A percentile compares a stretch with the other conserved stretches of the same genome.
Evolutionary conservation across 2,797 vertebrate genomes (phyloP).

Genomic region (Naso thynnoides): DNA sequence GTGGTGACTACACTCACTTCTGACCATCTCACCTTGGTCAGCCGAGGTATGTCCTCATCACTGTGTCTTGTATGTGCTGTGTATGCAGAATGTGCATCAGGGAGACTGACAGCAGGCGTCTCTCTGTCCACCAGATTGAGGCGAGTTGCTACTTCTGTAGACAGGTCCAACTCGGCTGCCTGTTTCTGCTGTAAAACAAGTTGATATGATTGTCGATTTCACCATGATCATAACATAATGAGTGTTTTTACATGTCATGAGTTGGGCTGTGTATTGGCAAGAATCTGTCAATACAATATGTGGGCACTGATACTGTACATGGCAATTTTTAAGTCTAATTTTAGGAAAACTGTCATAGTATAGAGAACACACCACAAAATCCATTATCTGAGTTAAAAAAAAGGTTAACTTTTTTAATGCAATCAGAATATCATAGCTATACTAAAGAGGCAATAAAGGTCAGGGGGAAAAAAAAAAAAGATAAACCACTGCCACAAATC

Average conservation of each 20-base stretch:
- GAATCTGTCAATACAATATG: no score
- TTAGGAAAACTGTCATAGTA: no score
- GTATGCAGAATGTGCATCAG: conserved; percentile 46
- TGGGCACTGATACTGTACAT: no score
- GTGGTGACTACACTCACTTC: neutral
- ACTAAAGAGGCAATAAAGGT: no score
- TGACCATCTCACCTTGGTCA: conserved; percentile 86
- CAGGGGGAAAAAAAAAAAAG: no score
- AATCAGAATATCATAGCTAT: no score
- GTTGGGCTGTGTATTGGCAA: no score
- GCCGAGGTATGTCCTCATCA: conserved; percentile 84
- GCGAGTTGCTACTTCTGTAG: conserved; percentile 83
- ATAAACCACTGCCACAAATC: no score
- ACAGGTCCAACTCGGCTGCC: conserved; percentile 80
- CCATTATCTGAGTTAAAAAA: no score
- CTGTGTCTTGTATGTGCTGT: conserved; percentile 53
- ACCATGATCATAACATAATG: neutral
- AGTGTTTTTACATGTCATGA: neutral
- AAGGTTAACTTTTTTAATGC: no score
- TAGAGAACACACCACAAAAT: no score
- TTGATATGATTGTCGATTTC: neutral
- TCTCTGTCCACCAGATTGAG: conserved; percentile 84
- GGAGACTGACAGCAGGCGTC: conserved; percentile 52
- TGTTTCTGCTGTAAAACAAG: conserved; percentile 62
- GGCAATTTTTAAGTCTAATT: no score